These are phyloP conservation scores for Cyprinodon tularosa DNA, from an alignment of 2,113 vertebrate genomes.

Conservation along the genomic window DNA sequence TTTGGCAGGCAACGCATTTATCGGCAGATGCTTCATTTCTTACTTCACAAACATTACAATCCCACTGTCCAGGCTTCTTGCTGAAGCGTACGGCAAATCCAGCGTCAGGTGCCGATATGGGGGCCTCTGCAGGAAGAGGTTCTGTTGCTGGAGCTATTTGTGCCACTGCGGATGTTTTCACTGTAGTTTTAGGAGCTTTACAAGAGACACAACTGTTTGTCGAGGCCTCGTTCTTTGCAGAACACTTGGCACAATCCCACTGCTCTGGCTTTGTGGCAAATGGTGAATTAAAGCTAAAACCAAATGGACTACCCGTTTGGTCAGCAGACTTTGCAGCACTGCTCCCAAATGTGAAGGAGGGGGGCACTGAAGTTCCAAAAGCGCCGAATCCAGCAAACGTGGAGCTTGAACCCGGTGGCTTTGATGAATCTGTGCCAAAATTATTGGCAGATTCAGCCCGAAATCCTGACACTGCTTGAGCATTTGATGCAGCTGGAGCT, in stretches of 20 bases:
- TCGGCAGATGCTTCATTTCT: conserved; percentile 76
- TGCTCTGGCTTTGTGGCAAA: conserved; percentile 75
- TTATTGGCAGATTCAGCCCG: conserved; percentile 61
- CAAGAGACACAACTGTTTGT: conserved; percentile 82
- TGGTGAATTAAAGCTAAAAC: conserved; percentile 74
- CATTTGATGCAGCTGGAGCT: background rate
- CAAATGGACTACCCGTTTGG: conserved; percentile 36
- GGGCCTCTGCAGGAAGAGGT: conserved; percentile 10
- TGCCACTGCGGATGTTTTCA: conserved; percentile 19
- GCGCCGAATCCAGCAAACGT: conserved; percentile 71
- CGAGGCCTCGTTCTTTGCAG: conserved; percentile 75
- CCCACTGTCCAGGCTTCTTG: conserved; percentile 83
- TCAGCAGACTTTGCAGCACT: conserved; percentile 48
- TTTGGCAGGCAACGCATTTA: conserved; percentile 80
- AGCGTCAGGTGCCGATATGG: conserved; percentile 9
- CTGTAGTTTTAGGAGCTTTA: conserved; percentile 50
- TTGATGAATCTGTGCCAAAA: conserved; percentile 60
- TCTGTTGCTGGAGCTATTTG: conserved; percentile 12
- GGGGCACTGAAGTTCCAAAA: conserved; percentile 63
- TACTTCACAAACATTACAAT: conserved; percentile 80
- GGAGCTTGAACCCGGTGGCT: conserved; percentile 41
- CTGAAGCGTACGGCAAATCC: conserved; percentile 78
- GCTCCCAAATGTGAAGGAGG: conserved; percentile 81
- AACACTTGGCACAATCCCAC: conserved; percentile 84
- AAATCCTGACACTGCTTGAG: conserved; percentile 31